Evolutionary conservation across 2,888 invertebrate genomes (phyloP).

Genomic region (Theretra japonica): DNA sequence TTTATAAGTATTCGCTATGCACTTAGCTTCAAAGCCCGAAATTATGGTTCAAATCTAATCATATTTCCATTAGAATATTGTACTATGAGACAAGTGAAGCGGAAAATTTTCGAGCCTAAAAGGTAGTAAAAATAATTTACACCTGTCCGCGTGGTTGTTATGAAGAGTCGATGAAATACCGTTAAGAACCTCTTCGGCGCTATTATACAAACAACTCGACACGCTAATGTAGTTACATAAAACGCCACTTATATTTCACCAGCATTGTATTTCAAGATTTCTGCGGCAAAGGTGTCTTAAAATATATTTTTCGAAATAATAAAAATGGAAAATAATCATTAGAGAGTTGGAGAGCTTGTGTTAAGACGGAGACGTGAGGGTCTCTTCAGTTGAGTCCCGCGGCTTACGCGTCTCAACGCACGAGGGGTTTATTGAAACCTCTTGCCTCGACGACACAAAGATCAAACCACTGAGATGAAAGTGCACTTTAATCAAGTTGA

Average conservation of each 20-base stretch:
- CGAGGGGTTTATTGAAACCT: conserved; percentile 52
- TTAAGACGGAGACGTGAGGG: conserved; percentile 44
- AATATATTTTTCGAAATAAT: conserved; percentile 30
- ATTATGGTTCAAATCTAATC: too few species aligned
- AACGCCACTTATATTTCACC: not conserved
- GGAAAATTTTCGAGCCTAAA: too few species aligned
- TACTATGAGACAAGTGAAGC: too few species aligned
- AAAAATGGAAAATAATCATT: conserved; percentile 37
- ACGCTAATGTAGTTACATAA: not conserved
- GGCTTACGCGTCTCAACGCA: conserved; percentile 42
- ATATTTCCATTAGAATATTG: too few species aligned
- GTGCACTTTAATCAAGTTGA: conserved; percentile 20
- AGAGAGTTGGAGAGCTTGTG: conserved; percentile 41
- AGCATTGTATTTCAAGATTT: not conserved
- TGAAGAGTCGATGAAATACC: not conserved
- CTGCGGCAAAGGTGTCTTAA: conserved; percentile 2
- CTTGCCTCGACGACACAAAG: conserved; percentile 37
- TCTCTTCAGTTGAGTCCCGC: conserved; percentile 47
- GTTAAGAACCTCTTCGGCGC: not conserved
- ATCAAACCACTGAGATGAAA: conserved; percentile 14
- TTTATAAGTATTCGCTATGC: too few species aligned
- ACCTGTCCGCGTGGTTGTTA: not conserved
- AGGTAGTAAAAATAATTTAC: not conserved
- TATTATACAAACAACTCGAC: not conserved
- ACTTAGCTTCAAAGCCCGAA: too few species aligned